Percentiles rank a stretch among this genome's conserved stretches.
Conservation (phyloP, 2,797 vertebrate genomes). For the Melanotaenia trifasciata region DNA sequence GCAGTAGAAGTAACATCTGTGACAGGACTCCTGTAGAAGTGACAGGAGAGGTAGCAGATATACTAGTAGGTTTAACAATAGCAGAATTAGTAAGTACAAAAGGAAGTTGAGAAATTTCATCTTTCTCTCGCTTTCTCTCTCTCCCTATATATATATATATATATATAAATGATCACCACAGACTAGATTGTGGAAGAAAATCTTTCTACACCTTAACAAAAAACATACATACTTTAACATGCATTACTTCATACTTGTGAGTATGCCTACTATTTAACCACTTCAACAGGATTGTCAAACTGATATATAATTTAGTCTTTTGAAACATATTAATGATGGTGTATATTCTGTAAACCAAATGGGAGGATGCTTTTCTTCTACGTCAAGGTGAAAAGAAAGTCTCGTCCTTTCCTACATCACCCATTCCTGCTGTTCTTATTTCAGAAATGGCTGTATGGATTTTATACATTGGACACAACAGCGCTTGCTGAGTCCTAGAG, state of each 20-base stretch:
- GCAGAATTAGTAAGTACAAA: neutral
- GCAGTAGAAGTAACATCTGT: neutral
- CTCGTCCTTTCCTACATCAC: slow-evolving; percentile 14
- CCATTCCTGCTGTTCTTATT: slow-evolving; percentile 16
- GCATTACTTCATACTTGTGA: neutral
- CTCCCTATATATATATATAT: too few species aligned
- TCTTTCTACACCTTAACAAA: neutral
- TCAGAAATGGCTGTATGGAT: slow-evolving; percentile 25
- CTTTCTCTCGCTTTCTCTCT: neutral
- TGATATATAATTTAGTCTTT: neutral
- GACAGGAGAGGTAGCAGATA: neutral
- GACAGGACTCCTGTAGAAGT: too few species aligned
- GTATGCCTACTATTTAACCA: neutral
- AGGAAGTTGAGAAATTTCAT: neutral
- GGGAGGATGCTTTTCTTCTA: slow-evolving; percentile 36
- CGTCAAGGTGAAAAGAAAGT: slow-evolving; percentile 57
- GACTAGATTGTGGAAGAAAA: neutral
- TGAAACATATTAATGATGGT: neutral
- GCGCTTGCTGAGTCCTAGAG: slow-evolving; percentile 42
- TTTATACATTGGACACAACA: slow-evolving; percentile 35
- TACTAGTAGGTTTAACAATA: neutral
- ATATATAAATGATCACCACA: neutral
- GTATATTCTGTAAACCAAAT: neutral
- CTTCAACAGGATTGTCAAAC: neutral
- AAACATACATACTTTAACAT: neutral